These are phyloP conservation scores for Hyles euphorbiae DNA, from an alignment of 1,140 invertebrate species.

Conservation along the genomic window DNA sequence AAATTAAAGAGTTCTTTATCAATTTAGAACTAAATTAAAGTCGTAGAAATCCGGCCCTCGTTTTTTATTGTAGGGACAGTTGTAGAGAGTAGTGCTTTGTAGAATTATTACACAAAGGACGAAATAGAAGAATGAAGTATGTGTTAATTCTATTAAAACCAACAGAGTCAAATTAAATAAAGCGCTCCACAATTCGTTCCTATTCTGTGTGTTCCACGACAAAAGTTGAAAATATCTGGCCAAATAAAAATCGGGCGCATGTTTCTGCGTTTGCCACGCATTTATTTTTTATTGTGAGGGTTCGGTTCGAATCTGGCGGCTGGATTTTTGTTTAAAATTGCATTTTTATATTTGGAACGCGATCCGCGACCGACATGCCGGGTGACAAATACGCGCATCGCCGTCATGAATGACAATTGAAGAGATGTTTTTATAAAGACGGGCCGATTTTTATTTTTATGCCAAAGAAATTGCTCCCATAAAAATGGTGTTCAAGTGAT, in stretches of 20 bases:
- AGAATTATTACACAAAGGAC: too few species aligned
- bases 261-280: slow-evolving; percentile 35
- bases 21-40: too few species aligned
- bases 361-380: slow-evolving; percentile 52
- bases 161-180: too few species aligned
- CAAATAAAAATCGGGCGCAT: slow-evolving; percentile 27
- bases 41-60: too few species aligned
- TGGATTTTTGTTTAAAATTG: slow-evolving; percentile 70
- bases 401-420: slow-evolving; percentile 74
- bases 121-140: too few species aligned
- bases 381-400: slow-evolving; percentile 70
- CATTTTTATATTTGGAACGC: slow-evolving; percentile 73
- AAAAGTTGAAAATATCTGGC: slow-evolving; percentile 19
- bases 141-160: too few species aligned
- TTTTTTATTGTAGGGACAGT: too few species aligned
- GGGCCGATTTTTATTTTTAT: slow-evolving; percentile 67
- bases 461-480: slow-evolving; percentile 70
- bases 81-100: too few species aligned
- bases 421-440: slow-evolving; percentile 74
- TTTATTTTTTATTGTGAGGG: slow-evolving; percentile 60
- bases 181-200: too few species aligned
- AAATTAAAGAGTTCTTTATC: too few species aligned
- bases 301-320: slow-evolving; percentile 55
- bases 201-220: too few species aligned
- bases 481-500: slow-evolving; percentile 71